These are phyloP conservation scores for Hippolais icterina DNA, from an alignment of 2,113 vertebrate species.

Conservation along the genomic window DNA sequence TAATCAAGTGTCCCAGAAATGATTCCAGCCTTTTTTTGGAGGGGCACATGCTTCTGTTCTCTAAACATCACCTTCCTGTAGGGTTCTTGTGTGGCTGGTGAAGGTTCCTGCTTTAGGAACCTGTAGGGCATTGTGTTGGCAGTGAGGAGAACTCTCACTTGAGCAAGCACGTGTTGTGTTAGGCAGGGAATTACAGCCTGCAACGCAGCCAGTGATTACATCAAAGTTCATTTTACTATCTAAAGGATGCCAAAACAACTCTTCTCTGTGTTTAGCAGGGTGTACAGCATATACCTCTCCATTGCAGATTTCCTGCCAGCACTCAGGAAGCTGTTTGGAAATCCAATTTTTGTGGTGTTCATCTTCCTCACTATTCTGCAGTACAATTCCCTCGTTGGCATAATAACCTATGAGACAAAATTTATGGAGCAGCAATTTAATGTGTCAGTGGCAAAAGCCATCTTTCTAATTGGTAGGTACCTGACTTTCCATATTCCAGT, in stretches of 20 bases:
- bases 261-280: not conserved
- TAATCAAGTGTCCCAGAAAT: not conserved
- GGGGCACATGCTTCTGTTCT: not conserved
- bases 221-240: not conserved
- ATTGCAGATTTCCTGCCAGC: conserved; percentile 81
- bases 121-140: not conserved
- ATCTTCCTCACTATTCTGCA: conserved; percentile 79
- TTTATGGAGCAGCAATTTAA: conserved; percentile 92
- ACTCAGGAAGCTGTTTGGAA: conserved; percentile 80
- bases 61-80: not conserved
- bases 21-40: not conserved
- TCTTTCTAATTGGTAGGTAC: conserved; percentile 86
- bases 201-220: not conserved
- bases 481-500: too few relatives aligned
- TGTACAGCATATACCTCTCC: conserved; percentile 7
- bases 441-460: conserved; percentile 82
- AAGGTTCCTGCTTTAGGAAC: not conserved
- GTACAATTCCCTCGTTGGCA: conserved; percentile 81
- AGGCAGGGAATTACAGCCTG: not conserved
- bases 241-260: not conserved
- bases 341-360: conserved; percentile 78
- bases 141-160: not conserved
- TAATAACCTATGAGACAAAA: conserved; percentile 85
- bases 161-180: not conserved
- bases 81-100: not conserved